A percentile compares a stretch with the other conserved stretches of the same genome.
These are phyloP conservation scores for Anoplolepis gracilipes DNA, from an alignment of 1,140 invertebrate genomes.

Conservation along the genomic window DNA sequence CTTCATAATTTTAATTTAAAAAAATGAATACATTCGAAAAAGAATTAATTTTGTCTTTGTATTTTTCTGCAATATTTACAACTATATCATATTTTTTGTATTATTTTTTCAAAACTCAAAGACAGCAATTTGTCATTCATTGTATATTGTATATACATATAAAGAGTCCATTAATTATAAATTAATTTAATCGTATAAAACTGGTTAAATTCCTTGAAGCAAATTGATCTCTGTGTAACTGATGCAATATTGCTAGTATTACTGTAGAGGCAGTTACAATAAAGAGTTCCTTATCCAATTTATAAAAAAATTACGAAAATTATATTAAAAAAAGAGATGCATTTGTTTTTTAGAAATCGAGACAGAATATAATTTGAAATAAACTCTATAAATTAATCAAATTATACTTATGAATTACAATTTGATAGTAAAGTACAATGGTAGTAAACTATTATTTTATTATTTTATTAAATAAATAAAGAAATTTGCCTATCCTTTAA, in stretches of 20 bases:
- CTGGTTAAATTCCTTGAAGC: no score
- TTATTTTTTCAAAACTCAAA: no score
- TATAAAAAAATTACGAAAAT: not conserved
- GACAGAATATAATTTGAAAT: not conserved
- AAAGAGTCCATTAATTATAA: no score
- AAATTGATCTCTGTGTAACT: no score
- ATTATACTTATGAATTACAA: not conserved
- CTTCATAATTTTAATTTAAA: not conserved
- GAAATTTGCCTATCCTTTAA: no score
- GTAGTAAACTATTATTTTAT: not conserved
- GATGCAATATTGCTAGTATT: no score
- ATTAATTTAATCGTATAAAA: no score
- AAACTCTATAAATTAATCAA: not conserved
- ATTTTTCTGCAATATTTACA: not conserved
- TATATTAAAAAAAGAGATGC: not conserved
- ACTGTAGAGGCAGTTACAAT: no score
- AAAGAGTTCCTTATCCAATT: not conserved
- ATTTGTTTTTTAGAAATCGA: not conserved
- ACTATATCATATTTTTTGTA: not conserved
- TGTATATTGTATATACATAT: no score
- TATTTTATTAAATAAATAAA: no score
- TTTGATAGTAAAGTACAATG: not conserved
- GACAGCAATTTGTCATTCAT: no score
- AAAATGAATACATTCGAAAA: not conserved
- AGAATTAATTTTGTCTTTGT: not conserved